Evolutionary conservation across 2,888 invertebrate genomes (phyloP).

Genomic region (Oithona nana): DNA sequence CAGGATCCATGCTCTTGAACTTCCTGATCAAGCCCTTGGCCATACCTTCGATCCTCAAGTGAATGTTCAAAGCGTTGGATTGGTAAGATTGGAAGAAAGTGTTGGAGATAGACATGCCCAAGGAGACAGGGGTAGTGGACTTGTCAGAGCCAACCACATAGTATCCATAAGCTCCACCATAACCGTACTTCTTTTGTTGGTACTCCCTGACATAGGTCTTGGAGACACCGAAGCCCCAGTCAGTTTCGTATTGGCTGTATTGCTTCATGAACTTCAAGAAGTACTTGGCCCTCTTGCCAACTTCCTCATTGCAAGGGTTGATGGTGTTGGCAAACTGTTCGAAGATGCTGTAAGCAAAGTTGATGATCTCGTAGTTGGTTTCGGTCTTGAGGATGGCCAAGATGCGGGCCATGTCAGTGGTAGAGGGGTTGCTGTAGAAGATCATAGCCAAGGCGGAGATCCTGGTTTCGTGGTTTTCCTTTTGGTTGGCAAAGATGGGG

Average conservation of each 20-base stretch:
- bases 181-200: conserved; percentile 12
- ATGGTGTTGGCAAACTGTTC: conserved; percentile 9
- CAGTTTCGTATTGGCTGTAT: conserved; percentile 10
- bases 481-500: conserved; percentile 3
- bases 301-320: conserved; percentile 11
- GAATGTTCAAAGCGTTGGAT: background rate
- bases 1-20: conserved; percentile 3
- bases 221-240: conserved; percentile 15
- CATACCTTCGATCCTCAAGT: conserved; percentile 11
- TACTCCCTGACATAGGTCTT: conserved; percentile 9
- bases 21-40: conserved; percentile 9
- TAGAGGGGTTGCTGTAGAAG: conserved; percentile 3
- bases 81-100: conserved; percentile 8
- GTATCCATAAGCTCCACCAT: conserved; percentile 1
- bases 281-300: background rate
- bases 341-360: conserved; percentile 14
- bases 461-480: background rate
- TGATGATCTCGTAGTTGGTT: conserved; percentile 13
- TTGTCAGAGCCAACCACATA: conserved; percentile 4
- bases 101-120: background rate
- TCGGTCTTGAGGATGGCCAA: conserved; percentile 7
- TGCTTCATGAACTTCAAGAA: conserved; percentile 15
- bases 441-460: conserved; percentile 4
- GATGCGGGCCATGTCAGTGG: conserved; percentile 8
- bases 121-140: conserved; percentile 2